Conservation (phyloP, 2,113 vertebrate species). For the Lampris incognitus region DNA sequence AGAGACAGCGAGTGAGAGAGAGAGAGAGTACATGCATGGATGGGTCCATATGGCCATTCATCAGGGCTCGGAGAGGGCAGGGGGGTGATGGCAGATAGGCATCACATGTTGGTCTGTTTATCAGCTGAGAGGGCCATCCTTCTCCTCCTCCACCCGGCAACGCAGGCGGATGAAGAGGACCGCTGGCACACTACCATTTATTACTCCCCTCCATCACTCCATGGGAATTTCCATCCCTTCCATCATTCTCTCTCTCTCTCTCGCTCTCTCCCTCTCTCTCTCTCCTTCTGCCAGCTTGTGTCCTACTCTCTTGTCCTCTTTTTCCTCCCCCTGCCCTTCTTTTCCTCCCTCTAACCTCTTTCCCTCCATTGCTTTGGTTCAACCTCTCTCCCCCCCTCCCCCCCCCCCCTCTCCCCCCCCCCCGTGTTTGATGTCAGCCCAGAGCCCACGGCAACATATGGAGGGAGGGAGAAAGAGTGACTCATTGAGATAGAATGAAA, state of each 20-base stretch:
- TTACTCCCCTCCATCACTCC: slow-evolving; percentile 26
- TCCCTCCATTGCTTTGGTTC: neutral
- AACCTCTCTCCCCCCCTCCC: slow-evolving; percentile 23
- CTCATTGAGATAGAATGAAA: slow-evolving; percentile 41
- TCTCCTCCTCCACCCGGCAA: slow-evolving; percentile 35
- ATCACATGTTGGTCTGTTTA: slow-evolving; percentile 63
- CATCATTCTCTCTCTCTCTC: slow-evolving; percentile 11
- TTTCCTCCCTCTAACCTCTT: neutral
- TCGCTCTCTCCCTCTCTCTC: slow-evolving; percentile 5
- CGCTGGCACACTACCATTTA: slow-evolving; percentile 26
- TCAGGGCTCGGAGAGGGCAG: slow-evolving; percentile 30
- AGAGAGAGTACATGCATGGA: neutral
- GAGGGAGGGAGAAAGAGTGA: slow-evolving; percentile 47
- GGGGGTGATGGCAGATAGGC: slow-evolving; percentile 37
- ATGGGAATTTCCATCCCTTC: neutral
- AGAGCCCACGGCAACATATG: slow-evolving; percentile 69
- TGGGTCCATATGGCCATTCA: slow-evolving; percentile 39
- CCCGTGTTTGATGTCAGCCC: slow-evolving; percentile 60
- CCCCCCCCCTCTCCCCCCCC: slow-evolving; percentile 33
- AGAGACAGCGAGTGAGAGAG: neutral
- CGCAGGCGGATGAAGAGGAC: slow-evolving; percentile 53
- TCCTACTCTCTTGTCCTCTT: neutral
- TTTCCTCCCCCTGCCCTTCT: slow-evolving; percentile 1
- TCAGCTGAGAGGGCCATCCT: slow-evolving; percentile 51
- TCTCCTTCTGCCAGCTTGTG: neutral